Conservation (phyloP, 2,113 vertebrate genomes). For the Bombycilla garrulus region DNA sequence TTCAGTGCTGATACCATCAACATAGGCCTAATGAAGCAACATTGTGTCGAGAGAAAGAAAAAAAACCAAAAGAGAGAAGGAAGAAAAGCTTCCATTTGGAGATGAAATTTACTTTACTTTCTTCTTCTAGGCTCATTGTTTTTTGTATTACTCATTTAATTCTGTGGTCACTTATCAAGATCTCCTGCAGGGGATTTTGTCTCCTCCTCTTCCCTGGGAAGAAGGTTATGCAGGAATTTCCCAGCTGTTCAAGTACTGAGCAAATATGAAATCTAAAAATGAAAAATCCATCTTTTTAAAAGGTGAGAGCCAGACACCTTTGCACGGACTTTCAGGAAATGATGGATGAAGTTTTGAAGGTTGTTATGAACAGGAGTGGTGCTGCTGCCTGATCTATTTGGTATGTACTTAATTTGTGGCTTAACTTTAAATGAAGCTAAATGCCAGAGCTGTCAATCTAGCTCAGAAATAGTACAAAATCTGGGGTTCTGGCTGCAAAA, state of each 20-base stretch:
- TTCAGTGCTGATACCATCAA: background rate
- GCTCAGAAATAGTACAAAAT: background rate
- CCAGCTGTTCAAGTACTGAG: background rate
- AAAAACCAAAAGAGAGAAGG: background rate
- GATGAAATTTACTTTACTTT: background rate
- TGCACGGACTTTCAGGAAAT: background rate
- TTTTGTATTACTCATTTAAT: background rate
- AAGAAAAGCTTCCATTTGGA: background rate
- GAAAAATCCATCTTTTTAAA: background rate
- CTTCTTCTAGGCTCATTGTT: background rate
- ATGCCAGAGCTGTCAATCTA: slow-evolving; percentile 15
- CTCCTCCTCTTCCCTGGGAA: background rate
- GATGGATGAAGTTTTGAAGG: slow-evolving; percentile 5
- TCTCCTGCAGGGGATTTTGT: background rate
- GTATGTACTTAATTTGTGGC: slow-evolving; percentile 25
- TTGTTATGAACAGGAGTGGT: background rate
- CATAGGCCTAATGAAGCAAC: background rate
- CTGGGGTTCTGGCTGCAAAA: background rate
- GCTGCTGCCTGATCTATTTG: background rate
- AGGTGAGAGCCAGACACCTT: background rate
- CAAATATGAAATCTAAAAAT: background rate
- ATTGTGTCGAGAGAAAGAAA: background rate
- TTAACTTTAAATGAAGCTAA: slow-evolving; percentile 1
- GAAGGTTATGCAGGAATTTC: background rate
- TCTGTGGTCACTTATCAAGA: background rate